These are phyloP conservation scores for Brachyistius frenatus DNA, from an alignment of 2,113 vertebrate species.

Conservation along the genomic window DNA sequence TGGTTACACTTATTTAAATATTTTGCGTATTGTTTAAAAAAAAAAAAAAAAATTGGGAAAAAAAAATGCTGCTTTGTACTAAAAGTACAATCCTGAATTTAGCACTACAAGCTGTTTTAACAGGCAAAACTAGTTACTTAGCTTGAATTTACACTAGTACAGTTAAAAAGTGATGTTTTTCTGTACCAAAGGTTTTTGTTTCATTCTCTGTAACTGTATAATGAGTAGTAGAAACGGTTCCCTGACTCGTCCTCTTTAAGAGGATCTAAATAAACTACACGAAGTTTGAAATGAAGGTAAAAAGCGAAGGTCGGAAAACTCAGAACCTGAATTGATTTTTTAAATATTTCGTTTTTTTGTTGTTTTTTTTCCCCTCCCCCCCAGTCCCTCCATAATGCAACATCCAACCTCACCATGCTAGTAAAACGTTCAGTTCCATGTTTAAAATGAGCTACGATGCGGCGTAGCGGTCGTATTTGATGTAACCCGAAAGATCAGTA, in stretches of 20 bases:
- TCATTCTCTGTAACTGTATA: conserved; percentile 36
- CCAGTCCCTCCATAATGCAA: conserved; percentile 40
- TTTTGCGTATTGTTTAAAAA: conserved; percentile 51
- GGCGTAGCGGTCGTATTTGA: conserved; percentile 45
- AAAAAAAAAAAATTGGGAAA: conserved; percentile 11
- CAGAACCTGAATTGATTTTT: conserved; percentile 5
- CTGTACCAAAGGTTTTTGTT: conserved; percentile 59
- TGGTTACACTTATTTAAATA: conserved; percentile 74
- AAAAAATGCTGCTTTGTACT: conserved; percentile 64
- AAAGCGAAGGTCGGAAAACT: conserved; percentile 25
- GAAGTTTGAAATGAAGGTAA: conserved; percentile 1
- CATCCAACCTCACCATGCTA: conserved; percentile 26
- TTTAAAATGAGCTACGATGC: conserved; percentile 27
- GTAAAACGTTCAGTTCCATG: neutral
- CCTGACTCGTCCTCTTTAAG: conserved; percentile 33
- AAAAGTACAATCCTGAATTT: conserved; percentile 53
- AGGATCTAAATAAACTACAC: conserved; percentile 30
- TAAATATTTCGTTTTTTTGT: neutral
- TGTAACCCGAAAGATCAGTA: conserved; percentile 43
- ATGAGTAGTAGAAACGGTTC: conserved; percentile 32
- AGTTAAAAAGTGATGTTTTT: conserved; percentile 19
- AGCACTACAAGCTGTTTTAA: conserved; percentile 54
- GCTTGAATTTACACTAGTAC: conserved; percentile 57
- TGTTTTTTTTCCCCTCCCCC: too few species aligned
- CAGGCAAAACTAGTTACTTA: conserved; percentile 34